Base-by-base conservation (phyloP, 2,888 invertebrate genomes). In the Malacosoma neustria region DNA sequence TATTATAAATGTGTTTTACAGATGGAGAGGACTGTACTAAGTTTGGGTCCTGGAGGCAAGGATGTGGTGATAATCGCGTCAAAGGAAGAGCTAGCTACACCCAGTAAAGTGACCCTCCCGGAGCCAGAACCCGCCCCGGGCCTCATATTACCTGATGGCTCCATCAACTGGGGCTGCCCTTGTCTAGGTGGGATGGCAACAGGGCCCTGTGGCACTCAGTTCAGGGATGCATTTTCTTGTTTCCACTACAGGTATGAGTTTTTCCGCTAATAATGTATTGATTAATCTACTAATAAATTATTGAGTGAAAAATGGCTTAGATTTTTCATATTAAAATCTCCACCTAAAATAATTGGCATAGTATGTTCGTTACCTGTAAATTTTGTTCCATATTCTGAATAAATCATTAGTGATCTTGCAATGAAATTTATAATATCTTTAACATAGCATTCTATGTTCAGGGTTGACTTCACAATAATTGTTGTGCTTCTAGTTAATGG, bases 161-260 rank as follows among this genome's bases (percentile, higher is more conserved):
- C 93, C 43, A 96, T 98, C 48, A 98, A 98, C 81, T 98, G 98
- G 98, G 93, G 93, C 66, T 98, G 98, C 63, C 98, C 98, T 0
- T 98, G 98, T 69, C 87, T 98, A 29, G 98, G 98, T 9, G 97
- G 97, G n/a, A 97, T 98, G 95, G 96, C 97, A 3, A 95, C 96
- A 0, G 98, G 98, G 0, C 98, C 98, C 0, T 98, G 98, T 71
- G 98, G 97, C 1, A 88, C 93, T 9, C 93, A 96, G 71, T 98
- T 98, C 77, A 87, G 98, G 31, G 94, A 96, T 50, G 97, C 98
- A 2, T 97, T 98, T 74, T 92, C 95, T 15, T 98, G 98, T 75
- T 98, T 98, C 71, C 97, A 98, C 70, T 94, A 95, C 57, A 90
- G 90, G 89, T 88, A 38, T n/a, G n/a, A n/a, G n/a, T n/a, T n/a